Percentiles rank a stretch among this genome's conserved stretches.
phyloP scores from a whole-genome alignment of 2,113 vertebrate genomes.

The Tragelaphus strepsiceros region DNA sequence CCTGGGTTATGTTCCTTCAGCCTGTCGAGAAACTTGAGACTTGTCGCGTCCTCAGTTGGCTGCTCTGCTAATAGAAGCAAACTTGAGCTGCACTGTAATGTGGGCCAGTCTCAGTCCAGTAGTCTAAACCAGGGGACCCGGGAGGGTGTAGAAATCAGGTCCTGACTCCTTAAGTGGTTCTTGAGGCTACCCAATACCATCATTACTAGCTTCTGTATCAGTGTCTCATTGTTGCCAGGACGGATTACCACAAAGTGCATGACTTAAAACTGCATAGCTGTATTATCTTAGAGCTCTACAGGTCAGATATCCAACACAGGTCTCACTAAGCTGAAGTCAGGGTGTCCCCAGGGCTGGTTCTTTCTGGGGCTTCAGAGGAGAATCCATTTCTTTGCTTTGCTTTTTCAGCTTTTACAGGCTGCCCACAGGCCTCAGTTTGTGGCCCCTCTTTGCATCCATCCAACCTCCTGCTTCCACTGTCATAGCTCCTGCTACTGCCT shows the following conservation, averaged over 20 bases:
- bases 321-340: background rate
- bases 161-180: background rate
- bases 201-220: background rate
- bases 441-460: background rate
- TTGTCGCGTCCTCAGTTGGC: background rate
- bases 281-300: background rate
- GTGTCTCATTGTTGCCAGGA: background rate
- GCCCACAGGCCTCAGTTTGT: too few species aligned
- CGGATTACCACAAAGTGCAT: background rate
- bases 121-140: background rate
- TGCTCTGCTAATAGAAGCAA: background rate
- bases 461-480: background rate
- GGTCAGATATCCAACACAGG: background rate
- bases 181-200: background rate
- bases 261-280: background rate
- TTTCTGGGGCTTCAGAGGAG: background rate
- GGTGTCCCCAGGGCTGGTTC: background rate
- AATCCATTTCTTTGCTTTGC: background rate
- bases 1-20: background rate
- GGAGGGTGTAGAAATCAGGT: background rate
- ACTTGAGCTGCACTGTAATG: background rate
- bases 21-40: background rate
- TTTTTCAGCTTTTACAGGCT: background rate
- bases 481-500: background rate
- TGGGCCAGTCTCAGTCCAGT: background rate